Conservation (phyloP, 2,797 vertebrate species). For the Florisuga fusca region DNA sequence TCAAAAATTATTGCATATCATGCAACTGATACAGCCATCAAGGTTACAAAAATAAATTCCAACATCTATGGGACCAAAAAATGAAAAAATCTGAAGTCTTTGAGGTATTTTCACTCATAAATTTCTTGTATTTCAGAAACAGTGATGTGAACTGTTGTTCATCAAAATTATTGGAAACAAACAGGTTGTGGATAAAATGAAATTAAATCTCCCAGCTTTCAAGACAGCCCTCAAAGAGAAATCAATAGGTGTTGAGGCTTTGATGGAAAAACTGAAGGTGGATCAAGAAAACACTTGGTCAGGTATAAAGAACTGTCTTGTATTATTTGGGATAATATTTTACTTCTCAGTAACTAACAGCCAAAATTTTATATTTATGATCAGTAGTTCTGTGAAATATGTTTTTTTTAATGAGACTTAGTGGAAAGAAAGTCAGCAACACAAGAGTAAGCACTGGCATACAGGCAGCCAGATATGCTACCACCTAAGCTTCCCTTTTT, state of each 20-base stretch:
- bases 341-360: background rate
- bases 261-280: slow-evolving; percentile 85
- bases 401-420: background rate
- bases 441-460: background rate
- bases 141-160: slow-evolving; percentile 87
- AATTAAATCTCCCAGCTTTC: slow-evolving; percentile 78
- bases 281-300: slow-evolving; percentile 85
- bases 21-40: background rate
- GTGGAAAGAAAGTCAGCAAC: background rate
- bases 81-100: background rate
- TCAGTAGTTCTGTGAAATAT: background rate
- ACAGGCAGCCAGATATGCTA: background rate
- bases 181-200: slow-evolving; percentile 82
- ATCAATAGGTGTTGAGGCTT: slow-evolving; percentile 83
- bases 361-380: background rate
- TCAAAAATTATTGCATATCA: background rate
- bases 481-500: background rate
- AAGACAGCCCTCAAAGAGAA: slow-evolving; percentile 87
- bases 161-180: slow-evolving; percentile 87
- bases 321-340: background rate
- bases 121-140: slow-evolving; percentile 75
- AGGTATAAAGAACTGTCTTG: slow-evolving; percentile 68
- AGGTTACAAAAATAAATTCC: background rate
- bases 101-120: background rate
- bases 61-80: background rate